A percentile compares a stretch with the other conserved stretches of the same genome.
Evolutionary conservation across 2,797 vertebrate species (phyloP).

Genomic region (Ispidina lecontei): DNA sequence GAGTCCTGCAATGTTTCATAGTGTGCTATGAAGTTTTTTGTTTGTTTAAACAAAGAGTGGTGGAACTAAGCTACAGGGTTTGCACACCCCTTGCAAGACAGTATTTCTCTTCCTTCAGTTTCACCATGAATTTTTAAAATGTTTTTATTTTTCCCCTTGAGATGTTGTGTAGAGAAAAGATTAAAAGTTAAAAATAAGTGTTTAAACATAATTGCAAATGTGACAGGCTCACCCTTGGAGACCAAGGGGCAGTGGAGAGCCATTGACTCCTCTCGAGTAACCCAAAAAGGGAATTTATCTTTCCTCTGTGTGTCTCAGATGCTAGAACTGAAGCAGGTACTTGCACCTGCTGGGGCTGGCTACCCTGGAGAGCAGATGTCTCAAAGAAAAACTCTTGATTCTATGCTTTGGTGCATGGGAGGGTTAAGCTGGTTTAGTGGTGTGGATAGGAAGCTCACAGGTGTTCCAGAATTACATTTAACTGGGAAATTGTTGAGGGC

Average conservation of each 20-base stretch:
- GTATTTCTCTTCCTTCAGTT: not conserved
- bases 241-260: accelerated
- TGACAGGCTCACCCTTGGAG: accelerated
- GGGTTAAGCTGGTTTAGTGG: not conserved
- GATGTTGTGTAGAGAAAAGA: not conserved
- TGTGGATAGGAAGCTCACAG: not conserved
- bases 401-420: not conserved
- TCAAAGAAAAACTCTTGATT: not conserved
- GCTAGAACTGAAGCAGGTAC: accelerated
- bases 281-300: not conserved
- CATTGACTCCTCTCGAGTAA: not conserved
- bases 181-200: not conserved
- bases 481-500: not conserved
- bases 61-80: not conserved
- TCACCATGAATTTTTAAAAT: not conserved
- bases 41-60: not conserved
- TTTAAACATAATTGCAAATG: not conserved
- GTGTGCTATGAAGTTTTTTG: not conserved
- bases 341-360: not conserved
- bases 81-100: not conserved
- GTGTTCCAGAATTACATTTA: not conserved
- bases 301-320: not conserved
- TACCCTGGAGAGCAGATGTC: not conserved
- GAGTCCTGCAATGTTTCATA: not conserved
- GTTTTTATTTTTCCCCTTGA: not conserved